A percentile compares a stretch with the other conserved stretches of the same genome.
phyloP scores from a whole-genome alignment of 2,797 vertebrate genomes.

The Hybognathus amarus region DNA sequence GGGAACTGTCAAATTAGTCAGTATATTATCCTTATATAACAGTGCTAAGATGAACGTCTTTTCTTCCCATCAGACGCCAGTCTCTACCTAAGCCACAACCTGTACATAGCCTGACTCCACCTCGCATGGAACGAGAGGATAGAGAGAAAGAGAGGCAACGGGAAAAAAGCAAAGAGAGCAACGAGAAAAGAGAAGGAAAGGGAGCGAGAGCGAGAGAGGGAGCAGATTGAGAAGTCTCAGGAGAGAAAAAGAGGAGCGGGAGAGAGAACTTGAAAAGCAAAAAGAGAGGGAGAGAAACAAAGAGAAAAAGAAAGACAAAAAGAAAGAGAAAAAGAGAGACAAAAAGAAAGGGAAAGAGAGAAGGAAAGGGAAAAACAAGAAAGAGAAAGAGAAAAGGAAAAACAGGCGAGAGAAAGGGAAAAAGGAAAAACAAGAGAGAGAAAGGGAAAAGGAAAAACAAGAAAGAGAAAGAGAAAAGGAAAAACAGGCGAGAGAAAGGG shows the following conservation, averaged over 20 bases:
- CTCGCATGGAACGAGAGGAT: constrained; percentile 66
- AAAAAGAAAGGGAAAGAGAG: constrained; percentile 46
- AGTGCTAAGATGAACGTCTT: constrained; percentile 20
- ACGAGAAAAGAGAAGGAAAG: constrained; percentile 48
- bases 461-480: constrained; percentile 38
- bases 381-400: constrained; percentile 45
- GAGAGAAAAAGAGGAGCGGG: constrained; percentile 54
- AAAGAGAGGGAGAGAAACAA: constrained; percentile 53
- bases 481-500: constrained; percentile 48
- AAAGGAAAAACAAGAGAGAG: no score
- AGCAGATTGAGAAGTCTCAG: constrained; percentile 40
- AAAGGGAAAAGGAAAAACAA: constrained; percentile 27
- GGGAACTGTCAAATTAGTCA: neutral
- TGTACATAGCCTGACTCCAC: constrained; percentile 70
- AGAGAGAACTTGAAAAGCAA: constrained; percentile 55
- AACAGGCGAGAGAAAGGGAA: constrained; percentile 47
- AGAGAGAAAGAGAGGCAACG: constrained; percentile 58
- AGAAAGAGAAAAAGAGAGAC: constrained; percentile 47
- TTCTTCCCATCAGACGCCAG: constrained; percentile 76
- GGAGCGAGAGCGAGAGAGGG: constrained; percentile 38
- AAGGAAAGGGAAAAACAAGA: constrained; percentile 48
- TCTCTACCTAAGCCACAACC: constrained; percentile 81
- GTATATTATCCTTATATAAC: neutral
- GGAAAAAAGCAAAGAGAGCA: constrained; percentile 53
- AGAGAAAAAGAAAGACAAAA: constrained; percentile 47